Evolutionary conservation across 92 coral and sea anemone species (phyloP).

Genomic region (Heteractis magnifica): DNA sequence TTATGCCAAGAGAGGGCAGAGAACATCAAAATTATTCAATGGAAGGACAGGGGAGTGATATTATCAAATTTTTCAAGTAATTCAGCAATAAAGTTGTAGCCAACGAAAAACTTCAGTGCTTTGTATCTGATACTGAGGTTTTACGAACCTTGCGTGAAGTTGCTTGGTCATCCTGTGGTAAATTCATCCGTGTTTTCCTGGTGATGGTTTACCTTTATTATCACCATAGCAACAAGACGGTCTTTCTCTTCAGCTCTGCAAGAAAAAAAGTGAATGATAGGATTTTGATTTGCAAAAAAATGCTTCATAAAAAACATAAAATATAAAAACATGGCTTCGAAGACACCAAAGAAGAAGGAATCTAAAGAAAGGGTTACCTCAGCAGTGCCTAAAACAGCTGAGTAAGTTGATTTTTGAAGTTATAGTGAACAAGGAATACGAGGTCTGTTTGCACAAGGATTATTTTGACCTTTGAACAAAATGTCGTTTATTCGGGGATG

Average conservation of each 20-base stretch:
- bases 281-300: slow-evolving; percentile 33
- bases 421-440: not conserved
- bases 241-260: not conserved
- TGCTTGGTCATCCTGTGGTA: slow-evolving; percentile 8
- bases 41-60: too few relatives aligned
- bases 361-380: slow-evolving; percentile 95
- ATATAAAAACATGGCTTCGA: slow-evolving; percentile 77
- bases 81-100: too few relatives aligned
- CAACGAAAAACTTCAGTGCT: too few relatives aligned
- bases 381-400: slow-evolving; percentile 82
- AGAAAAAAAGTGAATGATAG: not conserved
- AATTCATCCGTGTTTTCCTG: not conserved
- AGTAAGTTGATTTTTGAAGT: slow-evolving; percentile 60
- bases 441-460: slow-evolving; percentile 20
- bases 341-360: slow-evolving; percentile 97
- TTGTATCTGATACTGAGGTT: too few relatives aligned
- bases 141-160: not conserved
- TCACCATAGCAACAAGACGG: slow-evolving; percentile 18
- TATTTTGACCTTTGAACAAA: slow-evolving; percentile 26
- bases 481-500: slow-evolving; percentile 7
- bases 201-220: slow-evolving; percentile 5
- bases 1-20: too few relatives aligned
- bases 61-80: too few relatives aligned
- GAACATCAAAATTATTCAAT: too few relatives aligned
- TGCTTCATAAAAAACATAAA: not conserved